Evolutionary conservation across 2,113 vertebrate genomes (phyloP).

Genomic region (Spea multiplicata): DNA sequence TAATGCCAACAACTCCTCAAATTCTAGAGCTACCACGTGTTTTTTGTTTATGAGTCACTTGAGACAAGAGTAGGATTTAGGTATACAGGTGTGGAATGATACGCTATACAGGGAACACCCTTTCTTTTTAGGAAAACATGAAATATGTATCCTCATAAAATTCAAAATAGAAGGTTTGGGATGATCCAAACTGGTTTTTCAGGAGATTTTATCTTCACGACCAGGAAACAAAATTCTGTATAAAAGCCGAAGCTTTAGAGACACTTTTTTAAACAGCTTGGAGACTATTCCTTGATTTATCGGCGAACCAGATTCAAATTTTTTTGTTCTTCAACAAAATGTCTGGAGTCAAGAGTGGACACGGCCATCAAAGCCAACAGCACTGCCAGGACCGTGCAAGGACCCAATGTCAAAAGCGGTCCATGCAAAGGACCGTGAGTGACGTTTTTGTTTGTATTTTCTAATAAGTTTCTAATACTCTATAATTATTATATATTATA

Average conservation of each 20-base stretch:
- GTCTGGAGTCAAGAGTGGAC: conserved; percentile 10
- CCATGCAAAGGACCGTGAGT: conserved; percentile 38
- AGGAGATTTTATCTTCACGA: neutral
- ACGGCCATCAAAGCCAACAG: conserved; percentile 11
- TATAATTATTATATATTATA: no score
- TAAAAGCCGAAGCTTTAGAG: conserved; percentile 13
- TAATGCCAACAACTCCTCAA: no score
- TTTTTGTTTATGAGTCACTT: neutral
- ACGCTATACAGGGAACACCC: conserved; percentile 6
- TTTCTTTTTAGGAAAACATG: conserved; percentile 6
- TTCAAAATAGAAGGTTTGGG: no score
- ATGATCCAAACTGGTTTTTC: conserved; percentile 36
- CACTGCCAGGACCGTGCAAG: conserved; percentile 10
- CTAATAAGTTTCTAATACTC: no score
- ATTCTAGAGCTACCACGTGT: no score
- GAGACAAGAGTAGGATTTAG: neutral
- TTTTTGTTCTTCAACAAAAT: neutral
- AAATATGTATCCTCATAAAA: neutral
- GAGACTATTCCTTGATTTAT: neutral
- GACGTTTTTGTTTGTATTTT: neutral
- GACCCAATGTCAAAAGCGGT: conserved; percentile 29
- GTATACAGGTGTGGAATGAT: conserved; percentile 12
- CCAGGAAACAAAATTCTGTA: conserved; percentile 13
- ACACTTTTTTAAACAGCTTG: neutral
- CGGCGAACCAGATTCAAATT: neutral